Evolutionary conservation across 2,113 vertebrate species (phyloP), one percentile per base, ranked within the genome.

Genomic region (Xiphias gladius): DNA sequence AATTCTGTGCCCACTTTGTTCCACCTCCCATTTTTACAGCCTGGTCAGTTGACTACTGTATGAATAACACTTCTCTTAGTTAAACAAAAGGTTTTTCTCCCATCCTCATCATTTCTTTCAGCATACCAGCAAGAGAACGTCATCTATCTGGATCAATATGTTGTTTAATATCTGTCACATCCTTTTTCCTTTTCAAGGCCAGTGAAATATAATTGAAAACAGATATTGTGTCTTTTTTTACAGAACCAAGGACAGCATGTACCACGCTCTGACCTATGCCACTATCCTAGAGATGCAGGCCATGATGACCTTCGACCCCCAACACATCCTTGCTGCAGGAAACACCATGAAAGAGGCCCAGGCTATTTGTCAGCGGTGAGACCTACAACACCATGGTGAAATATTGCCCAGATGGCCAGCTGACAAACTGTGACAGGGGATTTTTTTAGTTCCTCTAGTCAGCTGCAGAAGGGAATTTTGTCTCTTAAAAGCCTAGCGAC

Each of bases 201-300:
- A 66, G 30, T 57, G 69, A 68, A 52, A 20, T 37, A 12, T 39
- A 52, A 52, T 26, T 70, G 19, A 55, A 59, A 72, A 24, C 19
- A 54, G 50, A 20, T 39, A 35, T 26, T 50, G 12, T 63, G 61
- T 35, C 81, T 68, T 89, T 77, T 90, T 68, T 87, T 66, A 37
- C 94, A 99, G 98, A 91, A 96, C 93, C 88, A 99, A 97, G 94
- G 97, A 98, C 57, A 99, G 98, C 87, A 99, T 99, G 97, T 99
- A 99, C 91, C 98, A 99, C 26, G 96, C 97, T 0, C 94, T 99
- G 86, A 99, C 97, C 0, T 98, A 99, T 0, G 98, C 98, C 94
- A 99, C 97, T 83, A 99, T 99, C 82, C 80, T 98, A 90, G 97
- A 99, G 94, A 99, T 99, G 98, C 97, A 98, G 86, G 98, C 98